These are phyloP conservation scores for Tragelaphus oryx DNA, from an alignment of 2,797 vertebrate genomes.

Conservation along the genomic window DNA sequence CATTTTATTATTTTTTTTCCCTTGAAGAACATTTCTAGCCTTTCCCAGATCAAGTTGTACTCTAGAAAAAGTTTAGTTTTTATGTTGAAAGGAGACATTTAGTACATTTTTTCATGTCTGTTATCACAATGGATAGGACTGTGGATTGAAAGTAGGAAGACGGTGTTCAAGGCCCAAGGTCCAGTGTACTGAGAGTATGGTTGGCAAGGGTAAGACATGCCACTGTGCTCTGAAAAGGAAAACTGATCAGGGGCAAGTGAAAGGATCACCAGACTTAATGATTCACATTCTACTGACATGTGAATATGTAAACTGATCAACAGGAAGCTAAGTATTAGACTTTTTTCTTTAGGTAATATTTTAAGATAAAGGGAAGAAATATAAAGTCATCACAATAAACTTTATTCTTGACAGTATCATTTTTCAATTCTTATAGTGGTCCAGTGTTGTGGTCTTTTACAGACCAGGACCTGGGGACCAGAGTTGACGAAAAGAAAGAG, in stretches of 20 bases:
- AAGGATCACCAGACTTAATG: background rate
- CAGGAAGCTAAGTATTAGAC: background rate
- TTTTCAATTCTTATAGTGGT: background rate
- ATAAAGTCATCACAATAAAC: background rate
- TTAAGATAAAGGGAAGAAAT: background rate
- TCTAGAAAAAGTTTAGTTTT: background rate
- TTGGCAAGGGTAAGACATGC: too few relatives aligned
- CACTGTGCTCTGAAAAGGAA: background rate
- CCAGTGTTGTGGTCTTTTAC: background rate
- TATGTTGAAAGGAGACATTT: background rate
- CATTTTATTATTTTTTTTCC: background rate
- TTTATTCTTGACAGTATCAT: fast-evolving
- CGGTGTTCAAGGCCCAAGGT: background rate
- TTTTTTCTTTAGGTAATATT: background rate
- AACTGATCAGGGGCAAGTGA: background rate
- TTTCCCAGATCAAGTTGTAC: background rate
- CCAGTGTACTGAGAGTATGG: background rate
- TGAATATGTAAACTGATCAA: background rate
- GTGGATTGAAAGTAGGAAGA: background rate
- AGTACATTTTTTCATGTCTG: background rate
- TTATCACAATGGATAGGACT: background rate
- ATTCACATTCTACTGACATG: background rate
- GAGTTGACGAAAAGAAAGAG: too few relatives aligned
- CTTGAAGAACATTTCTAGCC: background rate
- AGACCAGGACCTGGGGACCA: too few relatives aligned